Percentiles rank a stretch among this genome's conserved stretches.
phyloP scores from a whole-genome alignment of 2,113 vertebrate genomes.

The Gymnobelideus leadbeateri region DNA sequence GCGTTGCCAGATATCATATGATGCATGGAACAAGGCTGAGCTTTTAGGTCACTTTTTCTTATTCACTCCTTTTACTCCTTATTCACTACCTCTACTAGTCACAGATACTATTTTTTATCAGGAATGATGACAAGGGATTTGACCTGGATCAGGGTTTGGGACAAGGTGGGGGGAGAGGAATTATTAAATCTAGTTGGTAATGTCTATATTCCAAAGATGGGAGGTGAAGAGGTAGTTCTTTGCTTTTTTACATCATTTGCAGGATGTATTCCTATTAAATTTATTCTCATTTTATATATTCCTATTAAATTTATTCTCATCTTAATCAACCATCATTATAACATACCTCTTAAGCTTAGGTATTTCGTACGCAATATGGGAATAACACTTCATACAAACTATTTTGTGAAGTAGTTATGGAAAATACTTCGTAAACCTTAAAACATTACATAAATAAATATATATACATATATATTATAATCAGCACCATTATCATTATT shows the following conservation, averaged over 20 bases:
- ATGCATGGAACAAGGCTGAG: not conserved
- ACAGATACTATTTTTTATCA: not conserved
- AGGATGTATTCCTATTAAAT: not conserved
- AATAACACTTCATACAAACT: not conserved
- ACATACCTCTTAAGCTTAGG: not conserved
- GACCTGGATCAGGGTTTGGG: not conserved
- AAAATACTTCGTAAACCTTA: not conserved
- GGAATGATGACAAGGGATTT: not conserved
- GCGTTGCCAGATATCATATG: not conserved
- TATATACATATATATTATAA: not conserved
- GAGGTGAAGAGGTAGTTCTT: not conserved
- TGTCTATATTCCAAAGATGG: not conserved
- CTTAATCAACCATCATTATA: not conserved
- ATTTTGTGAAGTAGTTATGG: not conserved
- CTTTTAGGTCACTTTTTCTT: not conserved
- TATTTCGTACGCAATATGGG: not conserved
- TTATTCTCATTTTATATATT: not conserved
- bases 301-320: not conserved
- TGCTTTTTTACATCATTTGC: not conserved
- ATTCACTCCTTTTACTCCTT: not conserved
- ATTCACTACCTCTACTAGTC: not conserved
- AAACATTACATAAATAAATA: not conserved
- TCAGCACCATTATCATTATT: not conserved
- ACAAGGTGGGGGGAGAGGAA: not conserved
- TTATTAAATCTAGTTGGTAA: not conserved